These are phyloP conservation scores for Sesia apiformis DNA, from an alignment of 2,888 invertebrate genomes.

Conservation along the genomic window DNA sequence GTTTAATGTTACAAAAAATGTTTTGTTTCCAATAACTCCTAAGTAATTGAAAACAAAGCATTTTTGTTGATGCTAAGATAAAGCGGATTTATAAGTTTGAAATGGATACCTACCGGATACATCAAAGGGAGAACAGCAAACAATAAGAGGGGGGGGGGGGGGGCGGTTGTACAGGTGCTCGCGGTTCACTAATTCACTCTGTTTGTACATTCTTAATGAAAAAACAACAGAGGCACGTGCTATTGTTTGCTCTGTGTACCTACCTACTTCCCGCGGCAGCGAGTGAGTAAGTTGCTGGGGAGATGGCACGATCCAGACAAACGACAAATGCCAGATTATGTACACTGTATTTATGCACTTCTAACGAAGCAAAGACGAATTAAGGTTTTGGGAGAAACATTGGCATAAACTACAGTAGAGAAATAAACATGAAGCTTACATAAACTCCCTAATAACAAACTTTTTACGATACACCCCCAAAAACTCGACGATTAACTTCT, in stretches of 20 bases:
- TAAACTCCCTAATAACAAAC: too few species aligned
- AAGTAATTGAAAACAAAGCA: background rate
- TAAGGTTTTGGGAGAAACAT: too few species aligned
- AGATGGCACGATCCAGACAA: background rate
- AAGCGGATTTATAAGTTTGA: constrained; percentile 1
- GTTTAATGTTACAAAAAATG: too few species aligned
- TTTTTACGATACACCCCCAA: too few species aligned
- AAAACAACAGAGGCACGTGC: constrained; percentile 29
- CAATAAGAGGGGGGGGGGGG: background rate
- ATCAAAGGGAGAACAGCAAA: background rate
- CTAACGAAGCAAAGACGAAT: too few species aligned
- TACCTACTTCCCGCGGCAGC: constrained; percentile 6
- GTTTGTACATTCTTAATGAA: constrained; percentile 33
- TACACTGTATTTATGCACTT: too few species aligned
- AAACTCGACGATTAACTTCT: too few species aligned
- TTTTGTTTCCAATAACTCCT: too few species aligned
- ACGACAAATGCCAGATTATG: background rate
- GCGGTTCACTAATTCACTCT: constrained; percentile 18
- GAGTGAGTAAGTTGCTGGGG: background rate
- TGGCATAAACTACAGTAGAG: too few species aligned
- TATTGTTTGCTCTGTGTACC: constrained; percentile 19
- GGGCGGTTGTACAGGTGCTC: background rate
- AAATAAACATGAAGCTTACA: too few species aligned
- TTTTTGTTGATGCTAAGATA: background rate
- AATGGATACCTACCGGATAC: background rate